Conservation (phyloP, 2,888 invertebrate species). For the Noctua janthe region DNA sequence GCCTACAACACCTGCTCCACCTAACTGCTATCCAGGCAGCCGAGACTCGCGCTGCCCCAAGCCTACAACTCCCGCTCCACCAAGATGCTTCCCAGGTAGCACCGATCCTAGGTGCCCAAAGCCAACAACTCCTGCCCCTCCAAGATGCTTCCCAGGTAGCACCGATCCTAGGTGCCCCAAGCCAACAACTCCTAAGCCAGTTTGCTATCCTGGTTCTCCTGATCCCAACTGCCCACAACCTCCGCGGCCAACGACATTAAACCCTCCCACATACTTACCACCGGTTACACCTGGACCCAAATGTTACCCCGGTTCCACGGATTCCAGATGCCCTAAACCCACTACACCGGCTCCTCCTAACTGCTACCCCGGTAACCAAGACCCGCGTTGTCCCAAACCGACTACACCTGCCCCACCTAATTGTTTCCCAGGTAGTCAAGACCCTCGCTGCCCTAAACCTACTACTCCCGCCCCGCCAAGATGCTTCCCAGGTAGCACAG, state of each 20-base stretch:
- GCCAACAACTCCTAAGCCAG: constrained; percentile 12
- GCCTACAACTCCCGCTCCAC: constrained; percentile 64
- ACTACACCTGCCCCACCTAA: constrained; percentile 69
- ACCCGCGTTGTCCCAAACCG: constrained; percentile 38
- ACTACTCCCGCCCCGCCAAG: constrained; percentile 66
- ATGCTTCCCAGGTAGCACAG: constrained; percentile 66
- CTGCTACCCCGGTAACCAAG: constrained; percentile 11
- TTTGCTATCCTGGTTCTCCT: too few relatives aligned
- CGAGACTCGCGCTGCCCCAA: constrained; percentile 3
- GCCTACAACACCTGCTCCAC: constrained; percentile 61
- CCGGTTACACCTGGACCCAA: not conserved
- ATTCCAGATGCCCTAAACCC: not conserved
- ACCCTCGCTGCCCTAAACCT: constrained; percentile 78
- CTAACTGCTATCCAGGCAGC: constrained; percentile 67
- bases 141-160: not conserved
- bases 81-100: not conserved
- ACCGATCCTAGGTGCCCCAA: constrained; percentile 1
- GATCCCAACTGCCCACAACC: not conserved
- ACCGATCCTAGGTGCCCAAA: not conserved
- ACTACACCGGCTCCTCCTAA: not conserved
- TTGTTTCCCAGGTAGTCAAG: constrained; percentile 74
- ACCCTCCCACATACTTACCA: not conserved
- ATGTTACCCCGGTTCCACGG: constrained; percentile 1
- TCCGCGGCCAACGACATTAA: not conserved
- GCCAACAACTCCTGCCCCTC: rapidly evolving